Conservation (phyloP, 2,888 invertebrate species). For the Callosobruchus maculatus region DNA sequence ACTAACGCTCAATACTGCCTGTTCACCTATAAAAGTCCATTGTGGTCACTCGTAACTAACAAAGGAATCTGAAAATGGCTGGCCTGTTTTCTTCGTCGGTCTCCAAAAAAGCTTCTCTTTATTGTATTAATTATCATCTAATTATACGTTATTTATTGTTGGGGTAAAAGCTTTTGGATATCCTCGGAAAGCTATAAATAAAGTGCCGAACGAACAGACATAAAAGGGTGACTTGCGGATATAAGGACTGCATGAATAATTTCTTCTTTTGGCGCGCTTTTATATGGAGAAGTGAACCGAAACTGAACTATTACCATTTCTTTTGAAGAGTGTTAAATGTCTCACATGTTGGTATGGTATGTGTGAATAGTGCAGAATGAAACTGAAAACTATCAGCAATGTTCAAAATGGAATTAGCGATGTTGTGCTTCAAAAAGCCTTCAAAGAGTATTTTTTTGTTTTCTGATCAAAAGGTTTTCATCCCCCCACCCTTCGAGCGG, state of each 20-base stretch:
- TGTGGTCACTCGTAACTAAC: neutral
- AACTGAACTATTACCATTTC: neutral
- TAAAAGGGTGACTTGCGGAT: neutral
- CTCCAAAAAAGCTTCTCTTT: neutral
- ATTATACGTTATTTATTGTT: conserved; percentile 40
- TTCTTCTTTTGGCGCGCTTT: neutral
- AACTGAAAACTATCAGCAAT: no score
- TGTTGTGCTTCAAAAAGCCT: no score
- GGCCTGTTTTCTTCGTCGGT: neutral
- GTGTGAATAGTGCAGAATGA: no score
- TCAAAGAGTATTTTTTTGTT: no score
- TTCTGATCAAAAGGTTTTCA: no score
- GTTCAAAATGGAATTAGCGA: no score
- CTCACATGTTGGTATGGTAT: neutral
- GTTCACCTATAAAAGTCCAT: neutral
- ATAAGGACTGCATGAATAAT: neutral
- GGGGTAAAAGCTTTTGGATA: conserved; percentile 19
- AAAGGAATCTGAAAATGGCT: neutral
- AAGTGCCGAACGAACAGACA: neutral
- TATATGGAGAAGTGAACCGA: neutral
- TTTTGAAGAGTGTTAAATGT: neutral
- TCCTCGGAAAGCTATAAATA: neutral
- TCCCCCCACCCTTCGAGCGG: no score
- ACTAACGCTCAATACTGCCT: neutral
- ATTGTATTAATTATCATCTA: conserved; percentile 44